Evolutionary conservation across 2,113 vertebrate genomes (phyloP).

Genomic region (Struthio camelus): DNA sequence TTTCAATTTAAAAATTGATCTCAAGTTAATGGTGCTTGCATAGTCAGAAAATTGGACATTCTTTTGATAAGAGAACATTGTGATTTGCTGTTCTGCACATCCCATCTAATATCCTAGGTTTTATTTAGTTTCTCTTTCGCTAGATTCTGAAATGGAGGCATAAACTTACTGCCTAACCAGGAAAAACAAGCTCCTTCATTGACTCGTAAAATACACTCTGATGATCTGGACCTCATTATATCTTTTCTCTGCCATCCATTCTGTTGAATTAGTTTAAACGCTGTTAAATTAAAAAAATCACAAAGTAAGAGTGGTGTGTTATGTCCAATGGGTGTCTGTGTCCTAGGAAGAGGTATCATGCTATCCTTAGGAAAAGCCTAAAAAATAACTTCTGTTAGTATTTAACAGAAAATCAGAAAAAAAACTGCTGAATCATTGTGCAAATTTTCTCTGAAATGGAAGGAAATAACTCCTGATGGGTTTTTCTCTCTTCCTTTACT

Average conservation of each 20-base stretch:
- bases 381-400: not conserved
- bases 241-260: conserved; percentile 10
- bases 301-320: not conserved
- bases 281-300: not conserved
- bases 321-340: conserved; percentile 29
- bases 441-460: not conserved
- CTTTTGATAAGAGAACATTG: not conserved
- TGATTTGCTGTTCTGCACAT: not conserved
- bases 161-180: not conserved
- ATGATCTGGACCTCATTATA: not conserved
- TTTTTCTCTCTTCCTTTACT: not conserved
- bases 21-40: conserved; percentile 1
- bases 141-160: not conserved
- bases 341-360: conserved; percentile 42
- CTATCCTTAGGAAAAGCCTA: conserved; percentile 19
- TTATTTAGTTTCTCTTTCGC: not conserved
- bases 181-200: not conserved
- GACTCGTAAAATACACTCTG: not conserved
- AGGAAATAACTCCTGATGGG: not conserved
- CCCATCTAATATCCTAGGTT: not conserved
- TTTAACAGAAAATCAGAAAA: conserved; percentile 1
- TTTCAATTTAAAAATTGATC: conserved; percentile 12
- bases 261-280: conserved; percentile 14
- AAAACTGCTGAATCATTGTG: not conserved
- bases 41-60: not conserved